A percentile compares a stretch with the other conserved stretches of the same genome.
Conservation (phyloP, 2,113 vertebrate genomes). For the Rafetus swinhoei region DNA sequence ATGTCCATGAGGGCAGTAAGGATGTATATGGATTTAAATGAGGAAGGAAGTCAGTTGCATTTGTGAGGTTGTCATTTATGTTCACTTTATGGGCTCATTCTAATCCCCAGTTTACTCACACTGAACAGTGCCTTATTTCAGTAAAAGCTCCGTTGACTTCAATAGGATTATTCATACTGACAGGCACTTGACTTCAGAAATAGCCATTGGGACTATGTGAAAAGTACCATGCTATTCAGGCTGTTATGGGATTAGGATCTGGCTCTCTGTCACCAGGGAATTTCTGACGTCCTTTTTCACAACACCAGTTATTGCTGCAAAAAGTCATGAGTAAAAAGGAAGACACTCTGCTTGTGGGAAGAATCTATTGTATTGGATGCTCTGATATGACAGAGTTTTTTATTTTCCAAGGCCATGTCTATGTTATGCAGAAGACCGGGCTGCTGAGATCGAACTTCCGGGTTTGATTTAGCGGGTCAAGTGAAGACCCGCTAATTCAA, state of each 20-base stretch:
- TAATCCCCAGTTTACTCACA: background rate
- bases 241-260: background rate
- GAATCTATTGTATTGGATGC: background rate
- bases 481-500: too few species aligned
- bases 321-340: background rate
- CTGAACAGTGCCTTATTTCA: background rate
- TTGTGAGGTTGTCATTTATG: rapidly evolving
- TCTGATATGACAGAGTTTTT: background rate
- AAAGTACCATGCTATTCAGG: background rate
- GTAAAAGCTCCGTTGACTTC: background rate
- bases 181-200: background rate
- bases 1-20: background rate
- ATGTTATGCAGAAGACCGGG: too few species aligned
- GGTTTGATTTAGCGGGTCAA: too few species aligned
- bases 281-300: background rate
- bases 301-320: rapidly evolving
- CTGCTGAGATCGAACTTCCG: too few species aligned
- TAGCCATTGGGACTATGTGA: rapidly evolving
- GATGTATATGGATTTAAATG: rapidly evolving
- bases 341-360: background rate
- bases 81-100: background rate
- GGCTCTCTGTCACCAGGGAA: background rate
- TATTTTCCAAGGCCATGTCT: background rate
- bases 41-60: rapidly evolving
- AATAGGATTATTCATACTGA: background rate